A percentile compares a stretch with the other conserved stretches of the same genome.
phyloP scores from a whole-genome alignment of 92 coral and sea anemone species.

The Heliopora coerulea region DNA sequence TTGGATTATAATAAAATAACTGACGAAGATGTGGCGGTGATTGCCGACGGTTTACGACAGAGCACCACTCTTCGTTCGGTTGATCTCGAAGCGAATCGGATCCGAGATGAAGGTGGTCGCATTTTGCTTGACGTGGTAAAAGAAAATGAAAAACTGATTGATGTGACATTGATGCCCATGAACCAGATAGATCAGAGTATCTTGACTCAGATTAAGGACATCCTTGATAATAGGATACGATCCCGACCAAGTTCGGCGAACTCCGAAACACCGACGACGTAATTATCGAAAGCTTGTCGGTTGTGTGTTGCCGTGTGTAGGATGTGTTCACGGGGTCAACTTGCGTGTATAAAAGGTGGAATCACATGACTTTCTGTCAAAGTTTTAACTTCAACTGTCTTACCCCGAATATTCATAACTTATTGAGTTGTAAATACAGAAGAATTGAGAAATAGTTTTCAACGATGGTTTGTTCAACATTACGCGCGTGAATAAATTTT shows the following conservation, averaged over 20 bases:
- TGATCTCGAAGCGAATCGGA: slow-evolving; percentile 90
- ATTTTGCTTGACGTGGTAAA: slow-evolving; percentile 76
- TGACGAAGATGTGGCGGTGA: slow-evolving; percentile 72
- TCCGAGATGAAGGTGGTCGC: slow-evolving; percentile 85
- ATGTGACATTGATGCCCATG: slow-evolving; percentile 87
- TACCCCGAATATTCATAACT: no score
- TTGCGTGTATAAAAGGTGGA: neutral
- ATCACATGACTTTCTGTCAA: neutral
- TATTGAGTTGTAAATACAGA: no score
- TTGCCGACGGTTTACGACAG: slow-evolving; percentile 82
- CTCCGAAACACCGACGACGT: slow-evolving; percentile 31
- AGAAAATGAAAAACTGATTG: slow-evolving; percentile 71
- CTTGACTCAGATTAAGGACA: slow-evolving; percentile 69
- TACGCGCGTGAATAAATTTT: no score
- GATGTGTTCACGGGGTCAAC: neutral
- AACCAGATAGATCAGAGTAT: slow-evolving; percentile 77
- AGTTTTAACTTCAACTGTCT: no score
- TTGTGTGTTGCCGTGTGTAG: neutral
- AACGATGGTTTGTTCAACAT: no score
- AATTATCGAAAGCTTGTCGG: neutral
- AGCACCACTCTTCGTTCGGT: slow-evolving; percentile 76
- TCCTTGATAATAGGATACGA: slow-evolving; percentile 64
- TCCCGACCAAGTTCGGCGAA: slow-evolving; percentile 52
- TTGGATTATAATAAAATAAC: slow-evolving; percentile 80
- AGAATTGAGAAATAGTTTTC: no score